A percentile compares a stretch with the other conserved stretches of the same genome.
Conservation (phyloP, 2,797 vertebrate genomes). For the Avahi laniger region DNA sequence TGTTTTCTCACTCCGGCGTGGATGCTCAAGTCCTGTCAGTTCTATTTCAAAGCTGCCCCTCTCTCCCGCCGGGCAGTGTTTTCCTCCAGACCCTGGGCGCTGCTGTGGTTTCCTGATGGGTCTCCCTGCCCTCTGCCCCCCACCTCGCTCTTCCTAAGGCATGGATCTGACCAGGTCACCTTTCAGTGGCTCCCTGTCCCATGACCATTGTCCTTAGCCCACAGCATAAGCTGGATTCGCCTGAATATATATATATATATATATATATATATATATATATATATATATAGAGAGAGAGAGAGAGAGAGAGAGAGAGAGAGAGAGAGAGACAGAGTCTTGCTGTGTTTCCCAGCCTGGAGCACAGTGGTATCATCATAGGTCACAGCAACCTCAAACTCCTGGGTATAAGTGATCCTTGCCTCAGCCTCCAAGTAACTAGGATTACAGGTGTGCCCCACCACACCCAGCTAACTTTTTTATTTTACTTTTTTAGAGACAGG, state of each 20-base stretch:
- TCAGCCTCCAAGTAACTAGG: not conserved
- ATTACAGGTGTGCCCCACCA: not conserved
- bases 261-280: no score
- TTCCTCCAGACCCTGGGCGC: not conserved
- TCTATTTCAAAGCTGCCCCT: not conserved
- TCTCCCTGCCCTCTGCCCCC: not conserved
- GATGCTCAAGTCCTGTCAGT: not conserved
- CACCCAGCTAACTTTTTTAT: no score
- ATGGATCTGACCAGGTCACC: not conserved
- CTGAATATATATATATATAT: not conserved
- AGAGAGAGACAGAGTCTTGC: not conserved
- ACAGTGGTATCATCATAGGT: not conserved
- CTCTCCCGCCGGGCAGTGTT: not conserved
- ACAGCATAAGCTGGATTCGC: not conserved
- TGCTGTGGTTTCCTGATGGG: fast-evolving
- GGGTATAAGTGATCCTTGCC: not conserved
- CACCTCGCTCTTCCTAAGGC: not conserved
- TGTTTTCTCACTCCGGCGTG: not conserved
- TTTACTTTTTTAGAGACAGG: no score
- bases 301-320: not conserved
- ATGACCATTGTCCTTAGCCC: not conserved
- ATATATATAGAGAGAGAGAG: no score
- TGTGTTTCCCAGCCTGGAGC: not conserved
- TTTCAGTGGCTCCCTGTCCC: not conserved
- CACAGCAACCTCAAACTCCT: not conserved